Conservation (phyloP, 2,888 invertebrate species). For the Celastrina argiolus region DNA sequence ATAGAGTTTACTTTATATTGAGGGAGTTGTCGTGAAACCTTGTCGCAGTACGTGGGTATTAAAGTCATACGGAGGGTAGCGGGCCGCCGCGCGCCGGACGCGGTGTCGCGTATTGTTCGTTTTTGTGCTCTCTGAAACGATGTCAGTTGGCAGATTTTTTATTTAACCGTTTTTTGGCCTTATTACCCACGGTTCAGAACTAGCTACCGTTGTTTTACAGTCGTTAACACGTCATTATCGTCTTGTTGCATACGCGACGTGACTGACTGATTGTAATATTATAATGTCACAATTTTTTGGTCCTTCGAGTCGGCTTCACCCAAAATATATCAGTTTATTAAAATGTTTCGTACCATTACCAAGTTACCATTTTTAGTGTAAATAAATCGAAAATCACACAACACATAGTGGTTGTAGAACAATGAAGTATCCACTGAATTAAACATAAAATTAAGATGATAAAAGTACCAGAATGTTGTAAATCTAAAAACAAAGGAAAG, state of each 20-base stretch:
- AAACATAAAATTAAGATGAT: too few relatives aligned
- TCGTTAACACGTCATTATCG: neutral
- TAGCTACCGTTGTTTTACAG: conserved; percentile 21
- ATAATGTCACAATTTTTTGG: too few relatives aligned
- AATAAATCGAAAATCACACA: too few relatives aligned
- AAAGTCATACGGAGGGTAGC: conserved; percentile 61
- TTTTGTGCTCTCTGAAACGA: conserved; percentile 73
- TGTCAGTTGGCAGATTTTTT: conserved; percentile 78
- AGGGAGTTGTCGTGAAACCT: conserved; percentile 36
- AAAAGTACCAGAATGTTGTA: too few relatives aligned
- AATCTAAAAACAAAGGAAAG: too few relatives aligned
- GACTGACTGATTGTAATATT: too few relatives aligned
- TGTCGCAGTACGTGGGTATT: conserved; percentile 41
- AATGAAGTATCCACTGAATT: too few relatives aligned
- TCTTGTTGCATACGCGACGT: neutral
- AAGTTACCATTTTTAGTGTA: too few relatives aligned
- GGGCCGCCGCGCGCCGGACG: conserved; percentile 65
- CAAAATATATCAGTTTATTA: too few relatives aligned
- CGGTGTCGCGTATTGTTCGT: conserved; percentile 67
- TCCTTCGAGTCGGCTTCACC: too few relatives aligned
- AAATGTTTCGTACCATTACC: too few relatives aligned
- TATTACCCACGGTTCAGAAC: conserved; percentile 42
- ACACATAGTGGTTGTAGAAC: too few relatives aligned
- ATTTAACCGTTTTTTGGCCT: conserved; percentile 76
- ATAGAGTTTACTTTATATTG: conserved; percentile 39